phyloP scores from a whole-genome alignment of 2,888 invertebrate species.

The Xestia c-nigrum region DNA sequence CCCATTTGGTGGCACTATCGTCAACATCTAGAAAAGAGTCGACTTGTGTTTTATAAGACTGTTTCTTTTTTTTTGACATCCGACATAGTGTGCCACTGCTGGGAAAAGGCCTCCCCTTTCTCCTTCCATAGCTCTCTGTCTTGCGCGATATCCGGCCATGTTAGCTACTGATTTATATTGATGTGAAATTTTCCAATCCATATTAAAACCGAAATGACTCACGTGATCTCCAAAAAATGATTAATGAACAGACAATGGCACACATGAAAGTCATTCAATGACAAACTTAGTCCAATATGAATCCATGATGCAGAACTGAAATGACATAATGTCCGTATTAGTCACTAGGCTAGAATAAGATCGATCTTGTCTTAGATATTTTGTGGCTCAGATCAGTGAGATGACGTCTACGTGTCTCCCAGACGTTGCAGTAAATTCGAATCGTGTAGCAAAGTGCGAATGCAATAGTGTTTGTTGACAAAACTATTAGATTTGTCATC shows the following conservation, averaged over 20 bases:
- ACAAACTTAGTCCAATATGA: conserved; percentile 30
- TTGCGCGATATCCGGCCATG: too few species aligned
- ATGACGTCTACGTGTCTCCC: conserved; percentile 1
- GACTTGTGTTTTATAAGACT: not conserved
- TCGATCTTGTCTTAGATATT: conserved; percentile 16
- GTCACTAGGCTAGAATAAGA: conserved; percentile 48
- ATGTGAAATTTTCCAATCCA: not conserved
- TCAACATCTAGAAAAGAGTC: not conserved
- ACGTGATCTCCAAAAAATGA: conserved; percentile 2
- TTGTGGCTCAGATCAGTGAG: conserved; percentile 14
- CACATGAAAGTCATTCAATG: conserved; percentile 58
- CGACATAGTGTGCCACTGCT: too few species aligned
- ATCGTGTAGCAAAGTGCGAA: conserved; percentile 21
- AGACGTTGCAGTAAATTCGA: not conserved
- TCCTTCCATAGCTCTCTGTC: too few species aligned
- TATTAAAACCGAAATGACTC: not conserved
- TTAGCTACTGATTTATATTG: too few species aligned
- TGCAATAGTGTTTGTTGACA: not conserved
- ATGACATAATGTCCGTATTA: conserved; percentile 42
- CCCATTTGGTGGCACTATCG: not conserved
- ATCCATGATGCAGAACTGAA: conserved; percentile 26
- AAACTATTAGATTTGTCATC: not conserved
- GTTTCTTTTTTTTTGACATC: too few species aligned
- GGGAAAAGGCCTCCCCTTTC: too few species aligned
- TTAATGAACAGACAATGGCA: conserved; percentile 1